Conservation (phyloP, 2,888 invertebrate species). For the Troglohyphantes excavatus region DNA sequence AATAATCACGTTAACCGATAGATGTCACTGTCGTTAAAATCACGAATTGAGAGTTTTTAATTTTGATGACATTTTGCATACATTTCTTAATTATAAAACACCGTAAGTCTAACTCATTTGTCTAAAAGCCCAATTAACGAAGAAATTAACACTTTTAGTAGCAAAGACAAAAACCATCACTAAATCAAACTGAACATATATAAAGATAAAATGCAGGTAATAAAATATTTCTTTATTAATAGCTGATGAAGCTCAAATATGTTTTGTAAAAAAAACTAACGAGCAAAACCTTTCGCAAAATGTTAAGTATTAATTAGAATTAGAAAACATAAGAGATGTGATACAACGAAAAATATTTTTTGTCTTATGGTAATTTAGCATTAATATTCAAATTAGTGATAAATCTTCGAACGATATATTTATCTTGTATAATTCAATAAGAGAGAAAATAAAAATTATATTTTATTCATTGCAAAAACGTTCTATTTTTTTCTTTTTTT, state of each 20-base stretch:
- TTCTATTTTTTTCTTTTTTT: slow-evolving; percentile 19
- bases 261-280: slow-evolving; percentile 2
- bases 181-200: slow-evolving; percentile 34
- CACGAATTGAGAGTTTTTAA: not conserved
- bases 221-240: slow-evolving; percentile 74
- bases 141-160: slow-evolving; percentile 31
- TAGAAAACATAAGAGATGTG: not conserved
- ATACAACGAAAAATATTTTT: not conserved
- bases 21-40: slow-evolving; percentile 48
- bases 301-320: slow-evolving; percentile 70
- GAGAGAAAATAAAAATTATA: slow-evolving; percentile 19
- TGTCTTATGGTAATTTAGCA: not conserved
- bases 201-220: slow-evolving; percentile 63
- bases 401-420: slow-evolving; percentile 36
- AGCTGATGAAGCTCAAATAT: slow-evolving; percentile 2
- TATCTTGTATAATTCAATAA: slow-evolving; percentile 25
- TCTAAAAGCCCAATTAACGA: slow-evolving; percentile 74
- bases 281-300: slow-evolving; percentile 28
- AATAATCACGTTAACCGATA: slow-evolving; percentile 40
- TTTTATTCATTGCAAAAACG: slow-evolving; percentile 25
- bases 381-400: slow-evolving; percentile 68
- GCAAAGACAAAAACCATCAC: slow-evolving; percentile 22
- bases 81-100: slow-evolving; percentile 55
- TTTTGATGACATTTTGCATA: slow-evolving; percentile 9
- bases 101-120: slow-evolving; percentile 52